Evolutionary conservation across 2,888 invertebrate species (phyloP).

Genomic region (Scaptomyza parva): DNA sequence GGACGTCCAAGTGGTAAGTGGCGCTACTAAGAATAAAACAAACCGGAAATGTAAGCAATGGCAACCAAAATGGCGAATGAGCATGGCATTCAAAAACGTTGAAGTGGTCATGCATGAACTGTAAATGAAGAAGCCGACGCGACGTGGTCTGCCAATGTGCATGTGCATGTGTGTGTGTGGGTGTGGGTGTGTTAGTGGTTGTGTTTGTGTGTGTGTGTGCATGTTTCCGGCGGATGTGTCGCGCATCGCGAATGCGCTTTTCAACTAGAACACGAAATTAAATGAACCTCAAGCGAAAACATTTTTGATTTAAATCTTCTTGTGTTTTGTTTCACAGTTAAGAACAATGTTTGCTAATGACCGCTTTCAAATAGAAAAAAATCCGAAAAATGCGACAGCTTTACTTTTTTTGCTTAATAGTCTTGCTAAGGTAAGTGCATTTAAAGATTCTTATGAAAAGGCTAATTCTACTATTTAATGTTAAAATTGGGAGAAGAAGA

Average conservation of each 20-base stretch:
- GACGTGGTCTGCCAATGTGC: slow-evolving; percentile 15
- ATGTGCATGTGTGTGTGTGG: background rate
- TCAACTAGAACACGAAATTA: slow-evolving; percentile 62
- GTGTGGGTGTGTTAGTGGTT: slow-evolving; percentile 6
- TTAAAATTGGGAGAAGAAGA: no score
- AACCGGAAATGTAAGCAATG: slow-evolving; percentile 67
- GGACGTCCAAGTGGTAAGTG: slow-evolving; percentile 33
- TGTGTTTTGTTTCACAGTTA: background rate
- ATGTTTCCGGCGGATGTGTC: slow-evolving; percentile 61
- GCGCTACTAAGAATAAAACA: slow-evolving; percentile 33
- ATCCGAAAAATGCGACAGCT: no score
- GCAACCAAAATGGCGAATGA: slow-evolving; percentile 50
- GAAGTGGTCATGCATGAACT: slow-evolving; percentile 73
- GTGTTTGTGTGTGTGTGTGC: slow-evolving; percentile 22
- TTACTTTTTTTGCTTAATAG: no score
- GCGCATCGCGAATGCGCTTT: slow-evolving; percentile 37
- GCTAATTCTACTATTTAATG: no score
- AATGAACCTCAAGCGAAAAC: slow-evolving; percentile 55
- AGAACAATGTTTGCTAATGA: slow-evolving; percentile 1
- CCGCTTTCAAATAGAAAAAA: background rate
- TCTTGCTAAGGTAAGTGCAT: no score
- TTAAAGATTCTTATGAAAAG: no score
- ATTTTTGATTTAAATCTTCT: slow-evolving; percentile 49
- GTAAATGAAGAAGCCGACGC: slow-evolving; percentile 47
- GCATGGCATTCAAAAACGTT: slow-evolving; percentile 56